Evolutionary conservation across 2,888 invertebrate genomes (phyloP).

Genomic region (Thereva unica): DNA sequence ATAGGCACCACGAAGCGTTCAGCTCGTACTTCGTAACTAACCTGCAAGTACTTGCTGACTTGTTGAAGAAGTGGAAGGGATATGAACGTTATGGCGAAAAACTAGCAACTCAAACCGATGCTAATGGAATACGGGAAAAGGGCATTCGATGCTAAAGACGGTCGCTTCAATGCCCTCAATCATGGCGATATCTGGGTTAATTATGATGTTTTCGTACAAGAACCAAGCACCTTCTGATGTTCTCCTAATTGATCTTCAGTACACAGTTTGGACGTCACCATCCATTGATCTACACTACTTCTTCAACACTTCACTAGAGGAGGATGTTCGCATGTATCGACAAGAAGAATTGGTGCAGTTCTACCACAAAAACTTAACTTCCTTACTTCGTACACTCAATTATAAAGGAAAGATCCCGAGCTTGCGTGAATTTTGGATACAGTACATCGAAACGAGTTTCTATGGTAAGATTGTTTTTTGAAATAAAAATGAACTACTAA

Average conservation of each 20-base stretch:
- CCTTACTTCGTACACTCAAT: neutral
- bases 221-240: conserved; percentile 48
- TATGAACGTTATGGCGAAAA: conserved; percentile 43
- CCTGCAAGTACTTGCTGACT: no score
- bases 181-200: conserved; percentile 62
- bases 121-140: conserved; percentile 48
- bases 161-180: conserved; percentile 57
- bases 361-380: conserved; percentile 46
- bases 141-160: conserved; percentile 45
- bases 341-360: conserved; percentile 45
- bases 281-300: conserved; percentile 51
- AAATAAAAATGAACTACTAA: no score
- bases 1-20: conserved; percentile 23
- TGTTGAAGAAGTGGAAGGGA: no score
- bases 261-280: conserved; percentile 50
- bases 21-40: no score
- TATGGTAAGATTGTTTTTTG: no score
- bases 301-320: conserved; percentile 48
- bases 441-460: no score
- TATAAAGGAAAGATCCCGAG: no score
- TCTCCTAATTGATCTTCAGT: conserved; percentile 49
- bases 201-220: conserved; percentile 53
- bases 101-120: conserved; percentile 44
- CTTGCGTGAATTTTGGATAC: no score
- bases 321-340: conserved; percentile 45